Evolutionary conservation across 2,888 invertebrate genomes (phyloP).

Genomic region (Poecilobothrus nobilitatus): DNA sequence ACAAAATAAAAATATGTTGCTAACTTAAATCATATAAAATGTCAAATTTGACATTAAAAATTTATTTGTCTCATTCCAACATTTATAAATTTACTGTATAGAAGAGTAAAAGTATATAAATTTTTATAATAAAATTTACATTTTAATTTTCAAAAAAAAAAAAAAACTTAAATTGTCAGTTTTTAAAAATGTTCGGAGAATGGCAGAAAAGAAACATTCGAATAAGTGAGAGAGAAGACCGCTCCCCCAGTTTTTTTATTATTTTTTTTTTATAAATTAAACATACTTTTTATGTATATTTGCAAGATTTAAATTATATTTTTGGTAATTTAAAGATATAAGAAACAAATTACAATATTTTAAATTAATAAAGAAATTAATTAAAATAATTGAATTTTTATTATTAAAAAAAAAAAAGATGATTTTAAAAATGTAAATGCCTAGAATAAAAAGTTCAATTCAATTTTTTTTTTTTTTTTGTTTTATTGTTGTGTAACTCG

Average conservation of each 20-base stretch:
- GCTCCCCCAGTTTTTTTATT: slow-evolving; percentile 4
- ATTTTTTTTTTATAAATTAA: not conserved
- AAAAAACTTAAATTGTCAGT: not conserved
- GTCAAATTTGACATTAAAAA: not conserved
- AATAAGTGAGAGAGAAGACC: slow-evolving; percentile 3
- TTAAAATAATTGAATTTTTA: not conserved
- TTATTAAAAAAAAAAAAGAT: not conserved
- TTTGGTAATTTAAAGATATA: not conserved
- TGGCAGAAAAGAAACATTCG: not conserved
- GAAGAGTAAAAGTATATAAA: not conserved
- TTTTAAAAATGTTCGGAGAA: not conserved
- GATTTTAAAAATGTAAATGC: slow-evolving; percentile 2
- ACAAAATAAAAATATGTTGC: not conserved
- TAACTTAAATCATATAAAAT: not conserved
- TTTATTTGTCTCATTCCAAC: not conserved
- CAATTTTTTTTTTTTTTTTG: not conserved
- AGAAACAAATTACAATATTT: not conserved
- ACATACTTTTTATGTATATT: not conserved
- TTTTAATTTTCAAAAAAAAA: not conserved
- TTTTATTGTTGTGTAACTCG: slow-evolving; percentile 6
- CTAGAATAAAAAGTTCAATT: not conserved
- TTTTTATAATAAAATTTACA: not conserved
- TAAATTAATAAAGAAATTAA: not conserved
- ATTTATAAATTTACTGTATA: not conserved
- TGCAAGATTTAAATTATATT: not conserved